Percentiles rank a stretch among this genome's conserved stretches.
These are phyloP conservation scores for Scelioninae gen. 1 DNA, from an alignment of 2,888 invertebrate species.

Conservation along the genomic window DNA sequence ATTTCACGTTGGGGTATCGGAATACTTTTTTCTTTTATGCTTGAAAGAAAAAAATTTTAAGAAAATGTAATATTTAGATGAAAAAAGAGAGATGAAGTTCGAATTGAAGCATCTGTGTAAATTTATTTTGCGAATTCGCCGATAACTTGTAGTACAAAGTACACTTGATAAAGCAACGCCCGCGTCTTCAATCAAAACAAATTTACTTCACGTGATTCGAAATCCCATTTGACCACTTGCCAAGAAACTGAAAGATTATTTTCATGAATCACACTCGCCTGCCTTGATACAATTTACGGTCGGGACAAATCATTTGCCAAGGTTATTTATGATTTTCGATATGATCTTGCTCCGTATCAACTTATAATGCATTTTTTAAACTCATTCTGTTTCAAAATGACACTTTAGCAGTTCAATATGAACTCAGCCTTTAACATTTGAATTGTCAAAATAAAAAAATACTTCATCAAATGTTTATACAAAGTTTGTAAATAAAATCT, in stretches of 20 bases:
- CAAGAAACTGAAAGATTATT: conserved; percentile 51
- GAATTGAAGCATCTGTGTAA: conserved; percentile 6
- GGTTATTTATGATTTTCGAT: conserved; percentile 40
- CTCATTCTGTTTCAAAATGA: no score
- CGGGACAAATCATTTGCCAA: conserved; percentile 33
- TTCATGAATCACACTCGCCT: conserved; percentile 38
- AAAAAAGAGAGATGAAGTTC: no score
- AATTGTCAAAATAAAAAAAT: no score
- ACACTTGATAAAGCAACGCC: conserved; percentile 28
- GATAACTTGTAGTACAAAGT: conserved; percentile 10
- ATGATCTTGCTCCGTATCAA: neutral
- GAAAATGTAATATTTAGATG: neutral
- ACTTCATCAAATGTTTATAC: no score
- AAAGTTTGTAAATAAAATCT: no score
- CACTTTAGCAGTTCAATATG: no score
- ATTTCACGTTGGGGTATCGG: neutral
- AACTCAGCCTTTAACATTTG: no score
- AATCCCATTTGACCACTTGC: conserved; percentile 40
- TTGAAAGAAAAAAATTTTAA: no score
- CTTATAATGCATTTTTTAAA: no score
- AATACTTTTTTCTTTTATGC: no score
- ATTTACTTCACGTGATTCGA: conserved; percentile 38
- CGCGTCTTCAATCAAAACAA: conserved; percentile 38
- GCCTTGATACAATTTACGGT: conserved; percentile 36
- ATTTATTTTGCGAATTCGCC: conserved; percentile 13